Evolutionary conservation across 2,113 vertebrate species (phyloP).

Genomic region (Centropristis striata): DNA sequence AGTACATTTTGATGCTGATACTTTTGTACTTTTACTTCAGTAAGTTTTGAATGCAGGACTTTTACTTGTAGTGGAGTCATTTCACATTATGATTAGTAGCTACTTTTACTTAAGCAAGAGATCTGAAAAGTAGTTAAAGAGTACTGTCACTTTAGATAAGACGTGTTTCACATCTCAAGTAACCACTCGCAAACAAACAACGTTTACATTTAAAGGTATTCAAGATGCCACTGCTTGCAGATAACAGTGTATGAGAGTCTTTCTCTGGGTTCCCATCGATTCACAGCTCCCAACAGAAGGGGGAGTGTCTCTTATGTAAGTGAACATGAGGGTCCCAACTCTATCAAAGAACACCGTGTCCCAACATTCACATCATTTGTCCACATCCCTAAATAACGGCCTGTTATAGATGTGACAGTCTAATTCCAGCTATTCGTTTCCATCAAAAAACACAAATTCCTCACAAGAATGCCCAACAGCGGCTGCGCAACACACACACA

Average conservation of each 20-base stretch:
- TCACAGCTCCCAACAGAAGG: background rate
- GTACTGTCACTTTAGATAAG: too few relatives aligned
- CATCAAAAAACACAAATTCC: background rate
- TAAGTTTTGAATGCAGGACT: too few relatives aligned
- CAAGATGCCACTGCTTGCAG: background rate
- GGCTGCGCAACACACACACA: background rate
- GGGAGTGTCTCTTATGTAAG: slow-evolving; percentile 69
- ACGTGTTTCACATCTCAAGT: too few relatives aligned
- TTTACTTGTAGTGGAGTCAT: too few relatives aligned
- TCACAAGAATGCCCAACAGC: background rate
- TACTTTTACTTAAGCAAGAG: too few relatives aligned
- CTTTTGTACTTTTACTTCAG: too few relatives aligned
- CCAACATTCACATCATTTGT: background rate
- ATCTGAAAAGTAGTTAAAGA: too few relatives aligned
- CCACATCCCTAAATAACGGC: background rate
- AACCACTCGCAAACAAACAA: too few relatives aligned
- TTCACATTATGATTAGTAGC: too few relatives aligned
- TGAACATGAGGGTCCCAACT: slow-evolving; percentile 29
- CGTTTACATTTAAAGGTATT: too few relatives aligned
- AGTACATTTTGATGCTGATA: too few relatives aligned
- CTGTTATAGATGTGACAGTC: background rate
- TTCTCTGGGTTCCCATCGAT: background rate
- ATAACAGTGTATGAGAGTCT: background rate
- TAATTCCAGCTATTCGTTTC: background rate
- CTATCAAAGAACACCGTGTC: slow-evolving; percentile 46